A percentile compares a stretch with the other conserved stretches of the same genome.
These are phyloP conservation scores for Leptarthrus brevirostris DNA, from an alignment of 2,888 invertebrate genomes.

Conservation along the genomic window DNA sequence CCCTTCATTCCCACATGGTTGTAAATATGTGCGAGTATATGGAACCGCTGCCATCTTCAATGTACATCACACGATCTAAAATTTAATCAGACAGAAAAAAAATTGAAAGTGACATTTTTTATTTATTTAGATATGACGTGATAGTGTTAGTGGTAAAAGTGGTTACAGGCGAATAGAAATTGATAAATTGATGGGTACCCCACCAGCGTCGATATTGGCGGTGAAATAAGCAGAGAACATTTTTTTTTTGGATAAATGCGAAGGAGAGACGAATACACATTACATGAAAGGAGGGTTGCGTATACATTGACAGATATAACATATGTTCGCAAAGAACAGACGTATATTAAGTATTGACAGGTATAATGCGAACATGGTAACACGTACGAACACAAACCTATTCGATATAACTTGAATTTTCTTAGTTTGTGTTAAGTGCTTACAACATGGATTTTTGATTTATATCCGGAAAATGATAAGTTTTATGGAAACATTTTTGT, in stretches of 20 bases:
- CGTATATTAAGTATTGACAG: background rate
- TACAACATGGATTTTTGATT: background rate
- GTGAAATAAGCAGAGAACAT: background rate
- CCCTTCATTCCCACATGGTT: background rate
- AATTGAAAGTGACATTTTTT: slow-evolving; percentile 37
- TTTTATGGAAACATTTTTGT: background rate
- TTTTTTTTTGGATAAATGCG: background rate
- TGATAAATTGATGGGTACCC: slow-evolving; percentile 7
- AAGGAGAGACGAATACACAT: background rate
- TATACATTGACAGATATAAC: background rate
- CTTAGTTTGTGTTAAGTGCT: background rate
- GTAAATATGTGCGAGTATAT: background rate
- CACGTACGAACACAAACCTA: background rate
- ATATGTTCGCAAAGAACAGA: background rate
- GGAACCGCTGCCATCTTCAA: background rate
- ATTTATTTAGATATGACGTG: slow-evolving; percentile 37
- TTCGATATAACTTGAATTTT: background rate
- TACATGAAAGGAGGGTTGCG: background rate
- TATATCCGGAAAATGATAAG: background rate
- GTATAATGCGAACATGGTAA: background rate
- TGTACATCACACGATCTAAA: slow-evolving; percentile 7
- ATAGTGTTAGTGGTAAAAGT: slow-evolving; percentile 28
- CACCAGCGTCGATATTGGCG: background rate
- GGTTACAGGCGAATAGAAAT: slow-evolving; percentile 11
- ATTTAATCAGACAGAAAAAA: slow-evolving; percentile 36